Evolutionary conservation across 2,113 vertebrate genomes (phyloP), one percentile per base, ranked within the genome.

Genomic region (Theristicus caerulescens): DNA sequence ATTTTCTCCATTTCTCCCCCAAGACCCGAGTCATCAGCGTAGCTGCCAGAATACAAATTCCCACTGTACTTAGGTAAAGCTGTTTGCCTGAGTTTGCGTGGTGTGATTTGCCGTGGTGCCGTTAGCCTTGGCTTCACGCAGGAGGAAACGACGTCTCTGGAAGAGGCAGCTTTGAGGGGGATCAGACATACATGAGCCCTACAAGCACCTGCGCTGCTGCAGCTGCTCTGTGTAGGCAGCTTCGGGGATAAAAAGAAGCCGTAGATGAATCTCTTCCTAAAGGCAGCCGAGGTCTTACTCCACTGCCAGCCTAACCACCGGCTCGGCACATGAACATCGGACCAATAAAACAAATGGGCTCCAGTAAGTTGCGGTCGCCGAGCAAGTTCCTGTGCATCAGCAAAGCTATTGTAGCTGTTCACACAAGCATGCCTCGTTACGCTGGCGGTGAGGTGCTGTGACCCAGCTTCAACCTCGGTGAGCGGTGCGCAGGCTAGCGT

Each of bases 341-440:
- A 42, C 44, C 57, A 80, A 20, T 59, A 71, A 49, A 84, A 62
- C 58, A 87, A 85, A 72, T 26, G 27, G 66, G 54, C 54, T 69
- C 76, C 27, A 36, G 29, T 27, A 52, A 57, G 40, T 13, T 66
- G 86, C n/a, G 25, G 40, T 40, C 3, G 5, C 58, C 11, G 16
- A 67, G 67, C 19, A 3, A 92, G 93, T 51, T 88, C 64, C 80
- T 66, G 85, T 0, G 1, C 72, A 77, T 86, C 80, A 78, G 94
- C 93, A 81, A 70, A 94, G 80, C 82, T 58, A 32, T 66, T 92
- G 94, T 70, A 77, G 80, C 88, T 83, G 79, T 66, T 88, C 86
- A 58, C 86, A 83, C 0, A 3, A 70, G 84, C 34, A 1, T 21
- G 77, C 38, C 47, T 72, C 4, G 0, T 31, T 34, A 29, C 0